Conservation (phyloP, 2,797 vertebrate species). For the Poecilia wingei region DNA sequence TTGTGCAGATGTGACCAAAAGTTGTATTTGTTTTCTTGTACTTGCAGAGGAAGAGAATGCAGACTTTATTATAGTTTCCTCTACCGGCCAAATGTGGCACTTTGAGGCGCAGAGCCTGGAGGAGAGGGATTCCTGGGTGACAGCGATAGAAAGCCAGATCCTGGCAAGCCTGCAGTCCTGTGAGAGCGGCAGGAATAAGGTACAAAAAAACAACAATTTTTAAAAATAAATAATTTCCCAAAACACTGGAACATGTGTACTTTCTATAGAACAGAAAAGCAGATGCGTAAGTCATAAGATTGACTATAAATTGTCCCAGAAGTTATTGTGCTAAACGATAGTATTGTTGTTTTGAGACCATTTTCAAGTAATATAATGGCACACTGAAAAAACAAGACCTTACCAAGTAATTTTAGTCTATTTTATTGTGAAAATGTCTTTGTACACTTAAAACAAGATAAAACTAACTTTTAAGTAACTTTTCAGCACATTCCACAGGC, state of each 20-base stretch:
- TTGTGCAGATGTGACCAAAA: not conserved
- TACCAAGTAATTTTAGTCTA: too few relatives aligned
- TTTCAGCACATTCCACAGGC: too few relatives aligned
- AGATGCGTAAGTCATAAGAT: not conserved
- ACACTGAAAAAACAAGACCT: too few relatives aligned
- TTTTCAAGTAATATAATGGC: too few relatives aligned
- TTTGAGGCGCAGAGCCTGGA: slow-evolving; percentile 94
- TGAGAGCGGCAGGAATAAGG: slow-evolving; percentile 96
- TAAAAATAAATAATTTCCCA: not conserved
- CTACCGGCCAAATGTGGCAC: slow-evolving; percentile 96
- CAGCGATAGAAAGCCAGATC: slow-evolving; percentile 96
- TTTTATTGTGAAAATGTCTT: too few relatives aligned
- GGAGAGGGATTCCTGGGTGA: slow-evolving; percentile 94
- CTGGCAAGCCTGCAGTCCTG: slow-evolving; percentile 95
- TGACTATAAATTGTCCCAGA: too few relatives aligned
- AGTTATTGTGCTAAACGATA: too few relatives aligned
- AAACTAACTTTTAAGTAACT: too few relatives aligned
- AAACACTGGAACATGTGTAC: not conserved
- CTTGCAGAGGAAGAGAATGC: slow-evolving; percentile 90
- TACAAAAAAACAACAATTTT: not conserved
- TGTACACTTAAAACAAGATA: too few relatives aligned
- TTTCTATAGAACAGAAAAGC: not conserved
- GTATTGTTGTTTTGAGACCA: too few relatives aligned
- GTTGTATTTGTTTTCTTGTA: slow-evolving; percentile 11
- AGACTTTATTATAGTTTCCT: slow-evolving; percentile 95